These are phyloP conservation scores for Atethmia centrago DNA, from an alignment of 2,888 invertebrate genomes.

Conservation along the genomic window DNA sequence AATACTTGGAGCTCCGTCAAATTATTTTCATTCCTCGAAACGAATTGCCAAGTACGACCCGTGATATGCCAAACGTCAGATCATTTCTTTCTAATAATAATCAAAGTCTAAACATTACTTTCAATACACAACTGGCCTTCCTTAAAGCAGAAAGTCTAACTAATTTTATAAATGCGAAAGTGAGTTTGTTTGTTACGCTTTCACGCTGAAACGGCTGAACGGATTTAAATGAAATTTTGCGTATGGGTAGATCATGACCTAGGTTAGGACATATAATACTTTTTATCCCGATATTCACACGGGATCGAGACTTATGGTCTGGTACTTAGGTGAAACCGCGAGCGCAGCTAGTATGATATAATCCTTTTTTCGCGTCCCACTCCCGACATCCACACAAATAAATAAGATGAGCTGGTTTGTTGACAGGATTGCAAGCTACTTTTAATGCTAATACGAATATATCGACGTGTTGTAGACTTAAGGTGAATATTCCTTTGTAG, in stretches of 20 bases:
- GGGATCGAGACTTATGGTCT: too few relatives aligned
- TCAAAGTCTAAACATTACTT: not conserved
- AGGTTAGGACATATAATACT: too few relatives aligned
- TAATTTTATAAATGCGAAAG: too few relatives aligned
- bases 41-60: not conserved
- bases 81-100: conserved; percentile 6
- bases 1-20: not conserved
- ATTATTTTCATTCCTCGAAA: not conserved
- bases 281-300: too few relatives aligned
- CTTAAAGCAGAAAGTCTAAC: not conserved
- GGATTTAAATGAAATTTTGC: too few relatives aligned
- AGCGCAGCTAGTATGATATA: too few relatives aligned
- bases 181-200: too few relatives aligned
- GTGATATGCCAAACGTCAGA: not conserved
- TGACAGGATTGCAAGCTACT: conserved; percentile 17
- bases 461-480: not conserved
- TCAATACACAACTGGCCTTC: not conserved
- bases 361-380: not conserved
- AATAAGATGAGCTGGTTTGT: not conserved
- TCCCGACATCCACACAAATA: not conserved
- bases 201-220: too few relatives aligned
- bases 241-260: too few relatives aligned
- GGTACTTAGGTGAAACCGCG: too few relatives aligned
- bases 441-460: conserved; percentile 10
- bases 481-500: conserved; percentile 21